Base-by-base conservation (phyloP, 2,888 invertebrate genomes). In the Cantharis rustica region DNA sequence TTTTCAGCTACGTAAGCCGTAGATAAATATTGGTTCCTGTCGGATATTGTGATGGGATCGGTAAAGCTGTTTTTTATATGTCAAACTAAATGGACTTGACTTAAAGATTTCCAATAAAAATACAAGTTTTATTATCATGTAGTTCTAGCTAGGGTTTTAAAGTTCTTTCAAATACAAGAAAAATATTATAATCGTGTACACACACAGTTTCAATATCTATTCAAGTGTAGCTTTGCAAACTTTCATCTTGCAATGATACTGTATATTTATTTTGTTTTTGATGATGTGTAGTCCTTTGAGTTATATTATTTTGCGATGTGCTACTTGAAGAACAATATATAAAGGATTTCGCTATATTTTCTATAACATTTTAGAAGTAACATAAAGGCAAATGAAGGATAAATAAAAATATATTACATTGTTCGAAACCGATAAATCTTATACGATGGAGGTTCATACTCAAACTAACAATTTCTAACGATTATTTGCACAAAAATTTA, bases 11-110 rank as follows among this genome's bases (percentile, higher is more conserved):
- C 81, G 82, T 84, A 82, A 85, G 83, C 84, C 81, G 81, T 83
- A 83, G 82, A 83, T 84, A 85, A 85, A 85, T 85, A 85, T 85
- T 85, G 85, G 84, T 82, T 84, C 83, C 80, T 83, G 81, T 82
- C 81, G 81, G 84, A 84, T 84, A 84, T 84, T 83, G 81, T 84
- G 83, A 83, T 82, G 81, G 82, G 79, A 79, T 74, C 79, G 79
- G 79, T 77, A 79, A 82, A 82, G 80, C 80, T 81, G 80, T 81
- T 82, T 82, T 84, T 80, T 81, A 80, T 78, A 73, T 73, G 77
- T 71, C 79, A 79, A 77, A 78, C 75, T 75, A 75, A 77, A 82
- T 79, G 78, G 77, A 81, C 79, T 81, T 79, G 79, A 78, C 77
- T 76, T 76, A 81, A 79, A 79, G 77, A 76, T 82, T 79, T 77